Evolutionary conservation across 2,888 invertebrate species (phyloP).

Genomic region (Acanthoscelides obtectus): DNA sequence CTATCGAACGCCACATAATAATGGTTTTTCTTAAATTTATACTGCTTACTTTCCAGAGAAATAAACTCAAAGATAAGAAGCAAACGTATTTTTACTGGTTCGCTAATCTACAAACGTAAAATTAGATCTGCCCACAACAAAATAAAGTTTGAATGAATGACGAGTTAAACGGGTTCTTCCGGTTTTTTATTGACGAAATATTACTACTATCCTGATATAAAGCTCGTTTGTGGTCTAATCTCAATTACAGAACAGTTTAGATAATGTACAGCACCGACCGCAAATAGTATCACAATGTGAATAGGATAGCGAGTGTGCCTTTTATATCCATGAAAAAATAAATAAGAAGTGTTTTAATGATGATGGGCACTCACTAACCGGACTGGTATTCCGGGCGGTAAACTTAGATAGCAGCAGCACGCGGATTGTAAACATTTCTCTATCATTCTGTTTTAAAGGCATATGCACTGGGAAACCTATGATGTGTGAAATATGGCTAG

Average conservation of each 20-base stretch:
- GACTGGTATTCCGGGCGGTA: too few species aligned
- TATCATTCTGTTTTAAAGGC: too few species aligned
- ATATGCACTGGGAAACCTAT: too few species aligned
- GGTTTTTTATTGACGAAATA: background rate
- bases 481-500: too few species aligned
- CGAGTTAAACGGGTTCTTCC: background rate
- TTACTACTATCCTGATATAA: background rate
- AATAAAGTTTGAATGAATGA: background rate
- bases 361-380: too few species aligned
- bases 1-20: background rate
- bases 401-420: too few species aligned
- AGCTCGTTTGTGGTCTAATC: background rate
- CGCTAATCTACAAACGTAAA: background rate
- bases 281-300: too few species aligned
- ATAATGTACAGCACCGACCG: background rate
- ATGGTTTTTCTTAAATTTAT: background rate
- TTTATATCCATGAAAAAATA: too few species aligned
- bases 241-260: background rate
- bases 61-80: background rate
- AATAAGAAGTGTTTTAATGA: too few species aligned
- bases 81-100: background rate
- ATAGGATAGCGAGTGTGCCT: too few species aligned
- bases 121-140: background rate
- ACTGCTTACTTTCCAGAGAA: background rate
- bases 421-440: too few species aligned